Percentiles rank a stretch among this genome's conserved stretches.
Evolutionary conservation across 64 coral and sea anemone genomes (phyloP).

Genomic region (Montipora efflorescens): DNA sequence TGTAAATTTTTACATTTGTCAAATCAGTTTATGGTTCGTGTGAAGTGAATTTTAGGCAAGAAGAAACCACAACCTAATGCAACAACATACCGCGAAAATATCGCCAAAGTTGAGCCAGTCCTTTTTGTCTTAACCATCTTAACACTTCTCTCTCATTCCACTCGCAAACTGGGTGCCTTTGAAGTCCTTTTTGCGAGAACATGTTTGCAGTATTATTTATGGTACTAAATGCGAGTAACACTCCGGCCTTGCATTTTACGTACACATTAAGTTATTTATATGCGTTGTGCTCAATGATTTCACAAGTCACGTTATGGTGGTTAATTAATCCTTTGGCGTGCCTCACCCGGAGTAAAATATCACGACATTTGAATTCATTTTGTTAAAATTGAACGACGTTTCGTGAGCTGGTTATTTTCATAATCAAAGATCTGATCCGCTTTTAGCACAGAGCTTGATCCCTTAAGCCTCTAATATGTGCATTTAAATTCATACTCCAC

Average conservation of each 20-base stretch:
- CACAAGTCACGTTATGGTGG: not conserved
- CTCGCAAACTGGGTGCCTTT: slow-evolving; percentile 15
- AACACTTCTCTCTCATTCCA: slow-evolving; percentile 45
- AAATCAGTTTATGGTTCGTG: not conserved
- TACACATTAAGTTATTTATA: not conserved
- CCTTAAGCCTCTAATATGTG: not conserved
- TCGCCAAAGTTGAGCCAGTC: slow-evolving; percentile 12
- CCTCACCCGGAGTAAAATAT: not conserved
- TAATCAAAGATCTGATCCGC: not conserved
- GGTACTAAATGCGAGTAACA: no score
- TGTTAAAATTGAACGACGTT: not conserved
- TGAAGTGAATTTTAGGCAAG: not conserved
- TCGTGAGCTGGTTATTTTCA: not conserved
- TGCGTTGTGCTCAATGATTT: not conserved
- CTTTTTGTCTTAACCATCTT: slow-evolving; percentile 35
- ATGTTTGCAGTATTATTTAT: not conserved
- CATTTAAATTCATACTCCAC: slow-evolving; percentile 30
- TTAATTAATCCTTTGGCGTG: not conserved
- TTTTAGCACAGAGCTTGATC: not conserved
- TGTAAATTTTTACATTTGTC: not conserved
- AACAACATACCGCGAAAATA: slow-evolving; percentile 15
- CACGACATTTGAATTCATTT: not conserved
- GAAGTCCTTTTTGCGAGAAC: slow-evolving; percentile 52
- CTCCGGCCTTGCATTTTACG: not conserved
- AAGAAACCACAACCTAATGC: not conserved